Evolutionary conservation across 2,797 vertebrate species (phyloP).

Genomic region (Sarcophilus harrisii): DNA sequence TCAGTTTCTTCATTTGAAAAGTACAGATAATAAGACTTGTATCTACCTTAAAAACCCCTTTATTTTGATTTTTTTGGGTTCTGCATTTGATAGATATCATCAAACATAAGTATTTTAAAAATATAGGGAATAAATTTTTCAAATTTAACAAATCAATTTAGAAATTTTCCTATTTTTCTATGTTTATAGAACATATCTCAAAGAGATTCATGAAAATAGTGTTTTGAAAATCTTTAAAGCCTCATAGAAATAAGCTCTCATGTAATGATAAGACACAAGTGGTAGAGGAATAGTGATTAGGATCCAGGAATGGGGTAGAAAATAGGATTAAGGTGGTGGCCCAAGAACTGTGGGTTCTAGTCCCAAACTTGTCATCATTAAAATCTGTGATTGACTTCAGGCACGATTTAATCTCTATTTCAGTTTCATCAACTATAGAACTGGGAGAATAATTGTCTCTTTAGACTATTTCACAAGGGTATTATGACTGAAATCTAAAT

Average conservation of each 20-base stretch:
- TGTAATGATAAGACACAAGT: background rate
- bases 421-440: background rate
- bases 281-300: background rate
- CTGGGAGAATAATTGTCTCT: background rate
- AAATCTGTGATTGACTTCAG: background rate
- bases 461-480: background rate
- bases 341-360: background rate
- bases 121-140: background rate
- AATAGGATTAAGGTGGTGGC: background rate
- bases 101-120: background rate
- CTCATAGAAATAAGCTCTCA: background rate
- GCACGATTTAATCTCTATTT: background rate
- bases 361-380: background rate
- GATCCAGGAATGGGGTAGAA: background rate
- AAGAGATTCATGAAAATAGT: background rate
- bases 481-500: background rate
- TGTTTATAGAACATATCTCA: background rate
- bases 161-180: background rate
- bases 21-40: background rate
- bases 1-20: background rate
- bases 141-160: background rate
- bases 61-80: background rate
- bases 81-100: background rate
- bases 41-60: background rate
- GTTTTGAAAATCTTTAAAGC: background rate